phyloP scores from a whole-genome alignment of 2,113 vertebrate species.

The sheep (Ovis aries) region DNA sequence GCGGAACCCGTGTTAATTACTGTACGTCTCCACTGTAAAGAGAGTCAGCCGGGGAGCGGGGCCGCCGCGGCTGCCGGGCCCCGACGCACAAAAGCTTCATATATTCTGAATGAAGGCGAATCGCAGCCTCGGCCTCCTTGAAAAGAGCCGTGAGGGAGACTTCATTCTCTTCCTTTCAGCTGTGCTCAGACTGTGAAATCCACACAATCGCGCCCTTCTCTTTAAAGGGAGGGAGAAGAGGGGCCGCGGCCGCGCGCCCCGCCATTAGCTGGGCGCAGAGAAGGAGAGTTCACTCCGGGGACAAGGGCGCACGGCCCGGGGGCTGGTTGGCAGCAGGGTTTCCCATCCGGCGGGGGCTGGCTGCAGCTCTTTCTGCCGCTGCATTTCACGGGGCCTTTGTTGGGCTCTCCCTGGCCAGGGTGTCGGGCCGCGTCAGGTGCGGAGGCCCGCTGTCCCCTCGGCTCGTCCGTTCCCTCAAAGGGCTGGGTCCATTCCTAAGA shows the following conservation, averaged over 20 bases:
- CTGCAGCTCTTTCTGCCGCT: neutral
- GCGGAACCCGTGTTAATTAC: constrained; percentile 29
- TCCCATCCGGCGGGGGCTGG: neutral
- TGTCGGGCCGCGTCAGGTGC: neutral
- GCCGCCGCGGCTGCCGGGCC: neutral
- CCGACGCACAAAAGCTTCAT: constrained; percentile 50
- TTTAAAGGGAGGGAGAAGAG: neutral
- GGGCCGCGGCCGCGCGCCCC: constrained; percentile 47
- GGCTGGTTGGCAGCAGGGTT: neutral
- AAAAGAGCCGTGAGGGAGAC: constrained; percentile 52
- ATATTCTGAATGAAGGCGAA: constrained; percentile 38
- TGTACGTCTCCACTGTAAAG: constrained; percentile 22
- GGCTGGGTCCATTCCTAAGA: neutral
- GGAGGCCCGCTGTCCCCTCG: neutral
- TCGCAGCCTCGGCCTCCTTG: constrained; percentile 39
- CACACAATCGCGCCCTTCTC: constrained; percentile 33
- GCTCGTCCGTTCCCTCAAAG: accelerated
- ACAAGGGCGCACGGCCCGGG: constrained; percentile 22
- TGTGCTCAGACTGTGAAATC: constrained; percentile 30
- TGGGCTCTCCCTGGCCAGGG: neutral
- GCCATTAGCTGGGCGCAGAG: constrained; percentile 23
- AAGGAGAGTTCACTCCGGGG: constrained; percentile 60
- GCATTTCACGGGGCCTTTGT: neutral
- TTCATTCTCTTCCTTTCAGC: constrained; percentile 47
- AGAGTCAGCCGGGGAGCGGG: constrained; percentile 9